Conservation (phyloP, 2,113 vertebrate genomes). For the Cottus gobio region DNA sequence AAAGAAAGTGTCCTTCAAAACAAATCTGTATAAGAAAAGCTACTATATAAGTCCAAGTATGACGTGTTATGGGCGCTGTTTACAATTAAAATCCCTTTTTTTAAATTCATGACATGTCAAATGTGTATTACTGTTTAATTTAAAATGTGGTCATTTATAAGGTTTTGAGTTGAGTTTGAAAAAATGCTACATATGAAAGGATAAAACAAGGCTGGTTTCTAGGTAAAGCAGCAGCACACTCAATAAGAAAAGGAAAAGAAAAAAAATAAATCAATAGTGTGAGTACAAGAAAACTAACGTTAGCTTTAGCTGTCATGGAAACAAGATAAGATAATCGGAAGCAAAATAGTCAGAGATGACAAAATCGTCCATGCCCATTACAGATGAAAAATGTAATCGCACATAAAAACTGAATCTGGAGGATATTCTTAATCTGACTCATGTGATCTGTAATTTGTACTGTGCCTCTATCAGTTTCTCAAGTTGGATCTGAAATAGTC, state of each 20-base stretch:
- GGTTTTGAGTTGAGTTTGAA: not conserved
- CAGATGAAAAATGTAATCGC: constrained; percentile 36
- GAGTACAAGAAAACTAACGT: not conserved
- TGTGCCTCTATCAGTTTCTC: not conserved
- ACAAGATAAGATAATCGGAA: constrained; percentile 14
- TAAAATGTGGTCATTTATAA: not conserved
- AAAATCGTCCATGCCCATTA: not conserved
- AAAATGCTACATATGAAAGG: not conserved
- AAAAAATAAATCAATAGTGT: not conserved
- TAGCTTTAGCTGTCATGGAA: constrained; percentile 27
- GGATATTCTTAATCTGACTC: constrained; percentile 27
- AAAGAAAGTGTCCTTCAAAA: too few species aligned
- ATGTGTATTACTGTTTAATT: not conserved
- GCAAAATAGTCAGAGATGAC: constrained; percentile 1
- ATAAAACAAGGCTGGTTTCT: not conserved
- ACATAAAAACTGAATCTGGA: constrained; percentile 12
- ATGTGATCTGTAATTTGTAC: constrained; percentile 34
- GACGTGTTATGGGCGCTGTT: not conserved
- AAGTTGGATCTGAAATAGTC: constrained; percentile 1
- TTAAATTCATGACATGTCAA: not conserved
- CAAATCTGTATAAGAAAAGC: too few species aligned
- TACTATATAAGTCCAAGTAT: too few species aligned
- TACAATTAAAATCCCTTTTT: not conserved
- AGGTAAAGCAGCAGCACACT: not conserved
- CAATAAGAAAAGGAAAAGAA: not conserved